Evolutionary conservation across 2,797 vertebrate species (phyloP), one percentile per base, ranked within the genome.

Genomic region (Acanthis flammea): DNA sequence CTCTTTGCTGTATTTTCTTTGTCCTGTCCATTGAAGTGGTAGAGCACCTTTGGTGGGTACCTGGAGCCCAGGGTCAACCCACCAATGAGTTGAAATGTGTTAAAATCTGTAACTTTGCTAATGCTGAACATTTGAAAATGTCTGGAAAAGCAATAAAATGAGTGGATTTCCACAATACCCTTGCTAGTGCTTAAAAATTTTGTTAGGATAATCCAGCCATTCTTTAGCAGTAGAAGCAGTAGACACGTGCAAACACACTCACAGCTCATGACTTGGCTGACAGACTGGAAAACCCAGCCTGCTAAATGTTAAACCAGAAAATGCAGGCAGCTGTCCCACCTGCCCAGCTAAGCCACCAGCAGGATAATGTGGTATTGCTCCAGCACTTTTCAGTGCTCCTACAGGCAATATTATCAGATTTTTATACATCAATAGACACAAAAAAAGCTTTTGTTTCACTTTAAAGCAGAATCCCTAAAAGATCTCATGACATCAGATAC

Each of bases 211-310:
- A 78, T 92, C 63, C 62, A 81, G 47, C 25, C 55, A 27, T 58
- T 90, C 50, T 85, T 86, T 23, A 77, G 51, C 39, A 23, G 28
- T 11, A 72, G 35, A 70, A 68, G 63, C 50, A 61, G n/a, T 1
- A 74, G 79, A 94, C 83, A 88, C 9, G 51, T 93, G 86, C 77
- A 65, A 86, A 58, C 39, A 81, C 47, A 30, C n/a, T 90, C 79
- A 55, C 22, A 65, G 76, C 31, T 54, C 47, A 15, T 53, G n/a
- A 47, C 65, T 25, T 92, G 94, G 83, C 83, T 57, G 61, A 30
- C 45, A 86, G 57, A n/a, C 30, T 90, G 94, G 94, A 96, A 94
- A 96, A 91, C 58, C 31, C 78, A 88, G 47, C 39, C 76, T 77
- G 75, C 35, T 75, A 66, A 92, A 71, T 10, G 17, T 48, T 83